Percentiles rank a stretch among this genome's conserved stretches.
Conservation (phyloP, 1,140 invertebrate species). For the Drosophila pallidifrons region DNA sequence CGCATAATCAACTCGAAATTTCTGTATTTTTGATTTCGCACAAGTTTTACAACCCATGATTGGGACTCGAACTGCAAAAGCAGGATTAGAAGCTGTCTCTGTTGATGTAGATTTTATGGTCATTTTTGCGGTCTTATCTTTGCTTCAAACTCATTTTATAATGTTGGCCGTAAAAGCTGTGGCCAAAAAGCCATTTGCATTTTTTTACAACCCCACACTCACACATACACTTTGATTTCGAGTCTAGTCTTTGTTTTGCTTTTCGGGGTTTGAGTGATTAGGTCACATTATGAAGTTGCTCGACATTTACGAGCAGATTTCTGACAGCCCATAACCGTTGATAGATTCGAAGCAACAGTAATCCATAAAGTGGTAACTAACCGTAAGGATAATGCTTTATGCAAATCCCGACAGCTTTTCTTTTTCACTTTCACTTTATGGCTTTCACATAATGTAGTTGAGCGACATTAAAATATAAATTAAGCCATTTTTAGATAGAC, state of each 20-base stretch:
- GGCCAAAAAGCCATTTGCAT: constrained; percentile 25
- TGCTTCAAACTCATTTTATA: constrained; percentile 26
- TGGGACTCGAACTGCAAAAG: neutral
- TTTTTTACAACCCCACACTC: neutral
- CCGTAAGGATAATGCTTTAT: constrained; percentile 11
- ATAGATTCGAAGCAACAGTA: constrained; percentile 20
- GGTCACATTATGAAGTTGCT: constrained; percentile 48
- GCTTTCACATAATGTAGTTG: neutral
- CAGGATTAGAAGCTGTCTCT: neutral
- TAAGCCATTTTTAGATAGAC: neutral
- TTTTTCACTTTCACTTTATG: neutral
- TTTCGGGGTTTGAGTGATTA: constrained; percentile 50
- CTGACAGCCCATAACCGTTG: constrained; percentile 13
- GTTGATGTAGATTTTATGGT: constrained; percentile 32
- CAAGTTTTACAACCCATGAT: constrained; percentile 21
- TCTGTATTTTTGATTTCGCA: constrained; percentile 35
- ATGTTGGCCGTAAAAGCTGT: constrained; percentile 60
- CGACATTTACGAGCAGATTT: constrained; percentile 64
- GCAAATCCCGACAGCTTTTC: constrained; percentile 3
- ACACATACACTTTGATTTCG: constrained; percentile 22
- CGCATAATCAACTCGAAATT: constrained; percentile 21
- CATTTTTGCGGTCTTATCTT: constrained; percentile 1
- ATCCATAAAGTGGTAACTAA: constrained; percentile 42
- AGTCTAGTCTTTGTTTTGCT: neutral
- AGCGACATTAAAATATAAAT: constrained; percentile 7